phyloP scores from a whole-genome alignment of 1,140 invertebrate species.

The Cyphomyrmex costatus region DNA sequence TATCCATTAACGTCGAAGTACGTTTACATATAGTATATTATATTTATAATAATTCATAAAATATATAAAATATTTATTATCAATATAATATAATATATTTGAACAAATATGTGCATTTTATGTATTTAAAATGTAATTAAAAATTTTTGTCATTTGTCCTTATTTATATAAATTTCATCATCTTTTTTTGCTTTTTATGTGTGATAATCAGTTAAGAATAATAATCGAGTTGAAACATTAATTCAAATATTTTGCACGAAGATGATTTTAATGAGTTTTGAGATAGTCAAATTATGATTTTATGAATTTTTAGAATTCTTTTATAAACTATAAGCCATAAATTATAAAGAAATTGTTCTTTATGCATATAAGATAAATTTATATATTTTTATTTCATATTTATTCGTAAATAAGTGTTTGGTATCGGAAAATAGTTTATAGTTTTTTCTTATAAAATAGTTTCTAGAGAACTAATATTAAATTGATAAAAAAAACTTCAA shows the following conservation, averaged over 20 bases:
- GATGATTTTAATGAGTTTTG: conserved; percentile 22
- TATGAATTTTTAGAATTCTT: conserved; percentile 68
- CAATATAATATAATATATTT: too few species aligned
- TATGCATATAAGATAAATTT: background rate
- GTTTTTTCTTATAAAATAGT: too few species aligned
- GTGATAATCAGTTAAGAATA: background rate
- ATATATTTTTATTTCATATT: background rate
- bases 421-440: background rate
- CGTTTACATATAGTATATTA: background rate
- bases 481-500: background rate
- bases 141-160: background rate
- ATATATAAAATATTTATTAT: background rate
- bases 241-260: background rate
- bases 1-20: background rate
- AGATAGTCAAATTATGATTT: conserved; percentile 50
- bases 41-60: background rate
- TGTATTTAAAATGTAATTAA: conserved; percentile 3
- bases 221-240: background rate
- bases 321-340: conserved; percentile 47
- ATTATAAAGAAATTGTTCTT: background rate
- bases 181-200: background rate
- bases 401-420: background rate
- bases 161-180: too few species aligned
- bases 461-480: background rate
- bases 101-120: background rate